phyloP scores from a whole-genome alignment of 2,113 vertebrate genomes.

The Elephantulus edwardii region DNA sequence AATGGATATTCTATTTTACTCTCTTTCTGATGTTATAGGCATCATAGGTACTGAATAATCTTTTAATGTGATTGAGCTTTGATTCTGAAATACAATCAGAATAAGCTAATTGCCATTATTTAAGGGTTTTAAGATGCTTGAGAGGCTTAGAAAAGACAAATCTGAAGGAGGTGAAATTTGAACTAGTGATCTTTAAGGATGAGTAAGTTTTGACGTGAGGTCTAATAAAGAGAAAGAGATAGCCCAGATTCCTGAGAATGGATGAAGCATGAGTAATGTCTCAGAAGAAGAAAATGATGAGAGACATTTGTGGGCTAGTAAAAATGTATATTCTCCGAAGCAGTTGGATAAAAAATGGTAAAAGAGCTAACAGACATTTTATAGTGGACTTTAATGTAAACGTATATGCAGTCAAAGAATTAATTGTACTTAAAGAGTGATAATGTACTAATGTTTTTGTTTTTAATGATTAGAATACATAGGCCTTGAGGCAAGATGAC shows the following conservation, averaged over 20 bases:
- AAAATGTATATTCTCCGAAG: neutral
- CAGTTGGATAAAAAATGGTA: neutral
- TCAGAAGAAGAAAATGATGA: slow-evolving; percentile 28
- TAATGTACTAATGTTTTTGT: neutral
- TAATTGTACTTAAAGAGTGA: neutral
- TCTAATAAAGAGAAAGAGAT: slow-evolving; percentile 25
- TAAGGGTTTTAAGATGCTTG: slow-evolving; percentile 44
- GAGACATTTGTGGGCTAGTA: neutral
- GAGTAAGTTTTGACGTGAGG: slow-evolving; percentile 42
- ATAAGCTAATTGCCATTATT: neutral
- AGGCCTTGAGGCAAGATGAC: neutral
- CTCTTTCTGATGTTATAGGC: neutral
- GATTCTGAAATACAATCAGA: slow-evolving; percentile 50
- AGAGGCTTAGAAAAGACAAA: slow-evolving; percentile 66
- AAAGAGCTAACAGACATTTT: neutral
- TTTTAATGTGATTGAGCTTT: slow-evolving; percentile 15
- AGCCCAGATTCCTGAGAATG: slow-evolving; percentile 52
- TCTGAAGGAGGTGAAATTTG: slow-evolving; percentile 65
- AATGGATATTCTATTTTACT: neutral
- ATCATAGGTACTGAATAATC: slow-evolving; percentile 46
- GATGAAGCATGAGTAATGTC: slow-evolving; percentile 58
- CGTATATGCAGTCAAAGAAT: neutral
- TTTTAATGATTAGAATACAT: neutral
- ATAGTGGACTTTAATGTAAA: neutral
- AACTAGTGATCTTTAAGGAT: slow-evolving; percentile 53